phyloP scores from a whole-genome alignment of 2,888 invertebrate species.

The Myathropa florea region DNA sequence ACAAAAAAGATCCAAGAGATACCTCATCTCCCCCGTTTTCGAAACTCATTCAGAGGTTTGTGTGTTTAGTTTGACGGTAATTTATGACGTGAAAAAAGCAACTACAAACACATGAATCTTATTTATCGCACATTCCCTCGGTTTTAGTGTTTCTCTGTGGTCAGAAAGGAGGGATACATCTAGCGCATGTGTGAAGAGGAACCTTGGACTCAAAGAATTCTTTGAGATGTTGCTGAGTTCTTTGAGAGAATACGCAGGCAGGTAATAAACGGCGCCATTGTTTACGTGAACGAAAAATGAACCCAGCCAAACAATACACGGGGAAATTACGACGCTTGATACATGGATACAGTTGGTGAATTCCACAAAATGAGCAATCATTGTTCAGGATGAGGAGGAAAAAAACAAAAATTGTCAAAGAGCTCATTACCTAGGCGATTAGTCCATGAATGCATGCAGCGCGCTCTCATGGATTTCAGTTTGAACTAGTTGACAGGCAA shows the following conservation, averaged over 20 bases:
- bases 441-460: too few species aligned
- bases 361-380: background rate
- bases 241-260: background rate
- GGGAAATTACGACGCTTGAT: background rate
- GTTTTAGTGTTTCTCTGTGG: slow-evolving; percentile 28
- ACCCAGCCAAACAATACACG: slow-evolving; percentile 15
- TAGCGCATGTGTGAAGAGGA: slow-evolving; percentile 1
- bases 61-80: slow-evolving; percentile 34
- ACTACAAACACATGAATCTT: slow-evolving; percentile 15
- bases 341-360: background rate
- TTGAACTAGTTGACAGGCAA: slow-evolving; percentile 20
- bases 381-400: background rate
- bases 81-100: slow-evolving; percentile 35
- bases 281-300: slow-evolving; percentile 17
- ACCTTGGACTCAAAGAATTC: slow-evolving; percentile 23
- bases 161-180: slow-evolving; percentile 23
- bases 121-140: slow-evolving; percentile 25
- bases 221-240: background rate
- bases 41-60: background rate
- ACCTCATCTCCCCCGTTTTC: background rate
- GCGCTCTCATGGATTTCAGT: slow-evolving; percentile 27
- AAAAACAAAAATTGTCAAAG: slow-evolving; percentile 28
- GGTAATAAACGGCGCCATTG: slow-evolving; percentile 43
- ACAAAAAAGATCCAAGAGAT: background rate
- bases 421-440: slow-evolving; percentile 45